Percentiles rank a stretch among this genome's conserved stretches.
These are phyloP conservation scores for Anarhynchus alexandrinus DNA, from an alignment of 2,113 vertebrate genomes.

Conservation along the genomic window DNA sequence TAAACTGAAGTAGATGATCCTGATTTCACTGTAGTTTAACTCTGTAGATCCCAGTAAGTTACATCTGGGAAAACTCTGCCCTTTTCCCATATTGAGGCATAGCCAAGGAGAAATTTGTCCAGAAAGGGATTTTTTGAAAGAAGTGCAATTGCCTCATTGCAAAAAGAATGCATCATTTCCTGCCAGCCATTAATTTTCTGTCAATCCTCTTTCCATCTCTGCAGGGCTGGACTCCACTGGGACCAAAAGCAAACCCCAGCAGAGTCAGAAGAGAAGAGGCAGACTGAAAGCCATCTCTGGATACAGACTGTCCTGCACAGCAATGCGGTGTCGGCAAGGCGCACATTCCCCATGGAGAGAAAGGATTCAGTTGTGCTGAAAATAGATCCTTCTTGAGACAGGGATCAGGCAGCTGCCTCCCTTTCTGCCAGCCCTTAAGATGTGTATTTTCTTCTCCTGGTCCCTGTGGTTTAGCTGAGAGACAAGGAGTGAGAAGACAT, in stretches of 20 bases:
- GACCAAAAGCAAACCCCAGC: background rate
- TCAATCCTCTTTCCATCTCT: background rate
- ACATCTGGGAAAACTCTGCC: background rate
- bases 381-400: slow-evolving; percentile 39
- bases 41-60: background rate
- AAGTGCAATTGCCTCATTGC: background rate
- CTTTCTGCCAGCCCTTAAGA: background rate
- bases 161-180: background rate
- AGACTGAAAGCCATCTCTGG: background rate
- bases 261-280: background rate
- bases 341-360: background rate
- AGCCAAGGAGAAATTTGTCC: background rate
- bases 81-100: background rate
- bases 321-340: fast-evolving
- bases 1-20: background rate
- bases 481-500: background rate
- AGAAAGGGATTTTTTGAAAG: background rate
- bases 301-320: background rate
- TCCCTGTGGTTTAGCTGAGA: background rate
- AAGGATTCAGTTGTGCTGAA: background rate
- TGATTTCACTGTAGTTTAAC: background rate
- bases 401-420: background rate
- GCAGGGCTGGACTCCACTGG: background rate
- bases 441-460: background rate
- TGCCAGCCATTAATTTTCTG: background rate